Base-by-base conservation (phyloP, 2,113 vertebrate species). In the Python bivittatus region DNA sequence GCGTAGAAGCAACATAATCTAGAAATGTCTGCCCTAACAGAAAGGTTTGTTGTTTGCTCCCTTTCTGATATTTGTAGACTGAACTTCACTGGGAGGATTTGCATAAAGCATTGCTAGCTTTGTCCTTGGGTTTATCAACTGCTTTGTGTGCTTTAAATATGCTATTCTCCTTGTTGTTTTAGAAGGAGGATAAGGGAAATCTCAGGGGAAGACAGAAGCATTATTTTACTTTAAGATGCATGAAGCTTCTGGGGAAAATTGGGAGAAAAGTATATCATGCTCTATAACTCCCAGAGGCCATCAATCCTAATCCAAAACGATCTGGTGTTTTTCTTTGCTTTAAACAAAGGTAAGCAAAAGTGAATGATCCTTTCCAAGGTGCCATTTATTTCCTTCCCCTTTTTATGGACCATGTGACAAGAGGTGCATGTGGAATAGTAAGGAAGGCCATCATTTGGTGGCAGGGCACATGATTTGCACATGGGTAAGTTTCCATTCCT, bases 111-210 rank as follows among this genome's bases (percentile, higher is more conserved):
- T 91, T 90, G 54, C 38, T 72, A 84, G 23, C 53, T 90, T 93
- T 91, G 90, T 88, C 68, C 92, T 91, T 88, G 89, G 2, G 57
- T 9, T 42, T 95, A 93, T 91, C 5, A 94, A 17, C 8, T 91
- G 22, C 33, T 93, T 96, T 94, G 7, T 86, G 88, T 93, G 15
- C 95, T 95, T 61, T 96, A 91, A 94, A 90, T 94, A 93, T 95
- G 95, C 95, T 89, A 95, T 96, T 95, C 56, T 11, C 86, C 38
- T 93, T 94, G 23, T 2, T 61, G 86, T 84, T 91, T 88, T 92
- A 96, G 93, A 86, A 93, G 86, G 79, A 93, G 89, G 86, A 90
- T 90, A 92, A 17, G 9, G 93, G 93, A 64, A 92, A 90, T 92
- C 91, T 96, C 94, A 60, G 64, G 94, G 84, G 93, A 91, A 93